phyloP scores from a whole-genome alignment of 92 coral and sea anemone species.

The Palythoa grandis region DNA sequence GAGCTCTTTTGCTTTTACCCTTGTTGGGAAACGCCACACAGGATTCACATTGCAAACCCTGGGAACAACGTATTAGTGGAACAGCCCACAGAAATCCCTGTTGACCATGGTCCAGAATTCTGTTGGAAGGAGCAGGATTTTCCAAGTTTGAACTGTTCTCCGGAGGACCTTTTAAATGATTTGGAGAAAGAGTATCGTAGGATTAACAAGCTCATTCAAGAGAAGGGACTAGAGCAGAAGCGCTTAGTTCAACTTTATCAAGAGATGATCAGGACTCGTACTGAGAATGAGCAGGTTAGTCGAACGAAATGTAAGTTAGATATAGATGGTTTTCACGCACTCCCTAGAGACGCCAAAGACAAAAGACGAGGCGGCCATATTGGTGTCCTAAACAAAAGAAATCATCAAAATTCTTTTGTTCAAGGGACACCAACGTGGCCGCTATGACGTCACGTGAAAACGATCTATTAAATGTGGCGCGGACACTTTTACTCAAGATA shows the following conservation, averaged over 20 bases:
- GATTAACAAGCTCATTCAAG: conserved; percentile 40
- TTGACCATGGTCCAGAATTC: conserved; percentile 34
- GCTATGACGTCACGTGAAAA: too few relatives aligned
- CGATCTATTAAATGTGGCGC: too few relatives aligned
- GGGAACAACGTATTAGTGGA: neutral
- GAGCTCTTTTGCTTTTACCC: conserved; percentile 73
- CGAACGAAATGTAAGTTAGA: neutral
- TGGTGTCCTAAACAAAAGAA: too few relatives aligned
- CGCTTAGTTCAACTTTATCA: conserved; percentile 51
- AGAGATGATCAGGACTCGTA: conserved; percentile 36
- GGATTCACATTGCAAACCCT: conserved; percentile 39
- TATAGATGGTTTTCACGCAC: neutral
- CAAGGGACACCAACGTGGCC: too few relatives aligned
- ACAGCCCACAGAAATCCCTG: neutral
- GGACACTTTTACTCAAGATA: too few relatives aligned
- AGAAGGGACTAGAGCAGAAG: conserved; percentile 31
- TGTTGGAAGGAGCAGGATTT: conserved; percentile 49
- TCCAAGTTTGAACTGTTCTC: conserved; percentile 57
- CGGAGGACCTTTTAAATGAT: conserved; percentile 57
- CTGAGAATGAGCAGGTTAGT: conserved; percentile 14
- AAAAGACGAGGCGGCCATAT: too few relatives aligned
- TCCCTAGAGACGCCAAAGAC: too few relatives aligned
- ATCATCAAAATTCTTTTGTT: neutral
- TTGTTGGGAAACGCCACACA: conserved; percentile 53
- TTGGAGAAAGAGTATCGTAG: conserved; percentile 39